Percentiles rank a stretch among this genome's conserved stretches.
phyloP scores from a whole-genome alignment of 2,113 vertebrate species.

The Pantherophis guttatus region DNA sequence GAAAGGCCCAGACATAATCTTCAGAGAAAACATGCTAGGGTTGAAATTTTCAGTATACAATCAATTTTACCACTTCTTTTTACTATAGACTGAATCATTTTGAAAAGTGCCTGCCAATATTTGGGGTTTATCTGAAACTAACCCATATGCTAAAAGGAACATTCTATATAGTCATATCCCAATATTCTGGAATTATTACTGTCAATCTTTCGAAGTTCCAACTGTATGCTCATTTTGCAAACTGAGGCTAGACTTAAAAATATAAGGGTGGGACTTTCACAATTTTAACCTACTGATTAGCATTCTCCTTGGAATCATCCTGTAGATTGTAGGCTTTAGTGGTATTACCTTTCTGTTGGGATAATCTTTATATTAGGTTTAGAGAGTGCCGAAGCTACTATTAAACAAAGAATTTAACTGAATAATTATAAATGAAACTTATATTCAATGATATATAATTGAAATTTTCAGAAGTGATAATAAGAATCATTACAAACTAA shows the following conservation, averaged over 20 bases:
- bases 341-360: neutral
- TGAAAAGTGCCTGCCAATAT: conserved; percentile 34
- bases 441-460: too few relatives aligned
- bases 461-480: too few relatives aligned
- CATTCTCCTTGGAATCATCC: neutral
- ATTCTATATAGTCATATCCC: neutral
- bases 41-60: neutral
- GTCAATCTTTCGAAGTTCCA: neutral
- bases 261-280: neutral
- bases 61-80: neutral
- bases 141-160: neutral
- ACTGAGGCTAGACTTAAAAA: neutral
- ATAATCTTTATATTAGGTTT: neutral
- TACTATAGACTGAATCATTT: conserved; percentile 23
- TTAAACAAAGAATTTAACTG: neutral
- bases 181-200: neutral
- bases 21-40: neutral
- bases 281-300: neutral
- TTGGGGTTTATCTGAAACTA: conserved; percentile 8
- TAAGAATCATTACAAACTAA: too few relatives aligned
- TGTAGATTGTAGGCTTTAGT: neutral
- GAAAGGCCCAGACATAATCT: neutral
- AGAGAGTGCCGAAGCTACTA: neutral
- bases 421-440: too few relatives aligned
- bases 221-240: neutral